Conservation (phyloP, 2,888 invertebrate species). For the Hyalella azteca region DNA sequence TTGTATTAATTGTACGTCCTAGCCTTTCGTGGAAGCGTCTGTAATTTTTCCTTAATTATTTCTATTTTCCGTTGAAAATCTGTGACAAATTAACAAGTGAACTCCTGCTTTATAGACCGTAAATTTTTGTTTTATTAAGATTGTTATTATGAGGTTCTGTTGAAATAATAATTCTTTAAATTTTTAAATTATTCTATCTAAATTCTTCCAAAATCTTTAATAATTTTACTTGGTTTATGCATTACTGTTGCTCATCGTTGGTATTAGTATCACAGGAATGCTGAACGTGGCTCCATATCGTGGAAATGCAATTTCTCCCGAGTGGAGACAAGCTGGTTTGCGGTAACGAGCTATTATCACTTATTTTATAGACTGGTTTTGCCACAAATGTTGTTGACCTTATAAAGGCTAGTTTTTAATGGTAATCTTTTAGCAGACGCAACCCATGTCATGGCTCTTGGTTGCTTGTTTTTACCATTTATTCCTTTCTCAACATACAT, state of each 20-base stretch:
- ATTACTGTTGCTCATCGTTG: neutral
- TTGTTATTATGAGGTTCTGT: too few species aligned
- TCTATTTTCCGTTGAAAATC: too few species aligned
- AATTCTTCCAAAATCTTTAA: too few species aligned
- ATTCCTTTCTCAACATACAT: neutral
- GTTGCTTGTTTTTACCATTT: neutral
- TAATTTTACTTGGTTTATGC: too few species aligned
- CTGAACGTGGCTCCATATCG: neutral
- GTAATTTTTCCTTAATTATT: too few species aligned
- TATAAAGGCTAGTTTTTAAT: constrained; percentile 30
- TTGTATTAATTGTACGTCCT: too few species aligned
- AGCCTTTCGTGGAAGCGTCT: too few species aligned
- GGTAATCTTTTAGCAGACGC: neutral
- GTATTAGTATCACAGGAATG: neutral
- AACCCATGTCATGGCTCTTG: constrained; percentile 18
- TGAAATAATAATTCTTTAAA: too few species aligned
- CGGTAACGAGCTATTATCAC: constrained; percentile 22
- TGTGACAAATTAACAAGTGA: too few species aligned
- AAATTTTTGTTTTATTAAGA: too few species aligned
- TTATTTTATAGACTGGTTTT: constrained; percentile 22
- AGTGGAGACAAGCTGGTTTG: neutral
- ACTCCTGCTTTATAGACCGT: too few species aligned
- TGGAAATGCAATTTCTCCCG: constrained; percentile 4
- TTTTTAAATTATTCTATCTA: too few species aligned
- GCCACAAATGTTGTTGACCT: constrained; percentile 19